phyloP scores from a whole-genome alignment of 53 echinoderm and acorn worm genomes.

The Luidia sarsii region DNA sequence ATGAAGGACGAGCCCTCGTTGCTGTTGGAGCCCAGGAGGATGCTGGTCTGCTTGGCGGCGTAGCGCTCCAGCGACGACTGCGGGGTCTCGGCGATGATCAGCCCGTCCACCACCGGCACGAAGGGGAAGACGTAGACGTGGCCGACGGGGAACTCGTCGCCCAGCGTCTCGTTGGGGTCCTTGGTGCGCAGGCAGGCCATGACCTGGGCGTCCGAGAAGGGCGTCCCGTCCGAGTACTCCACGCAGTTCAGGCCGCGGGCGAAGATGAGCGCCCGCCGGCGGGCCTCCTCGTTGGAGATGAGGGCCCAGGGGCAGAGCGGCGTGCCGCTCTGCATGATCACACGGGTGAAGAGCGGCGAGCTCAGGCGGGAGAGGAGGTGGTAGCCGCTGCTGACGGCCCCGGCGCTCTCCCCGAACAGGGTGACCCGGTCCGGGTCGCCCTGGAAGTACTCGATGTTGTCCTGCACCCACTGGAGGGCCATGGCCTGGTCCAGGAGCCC shows the following conservation, averaged over 20 bases:
- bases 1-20: conserved; percentile 95
- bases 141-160: conserved; percentile 67
- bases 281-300: conserved; percentile 68
- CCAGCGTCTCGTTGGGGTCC: conserved; percentile 58
- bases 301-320: conserved; percentile 82
- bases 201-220: conserved; percentile 50
- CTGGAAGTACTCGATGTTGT: conserved; percentile 83
- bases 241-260: conserved; percentile 68
- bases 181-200: conserved; percentile 73
- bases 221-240: conserved; percentile 42
- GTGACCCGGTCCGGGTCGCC: conserved; percentile 77
- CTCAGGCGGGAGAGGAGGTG: conserved; percentile 77
- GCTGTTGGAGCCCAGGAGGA: conserved; percentile 81
- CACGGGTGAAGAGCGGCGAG: conserved; percentile 62
- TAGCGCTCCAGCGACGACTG: conserved; percentile 58
- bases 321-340: conserved; percentile 89
- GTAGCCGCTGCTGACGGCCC: conserved; percentile 78
- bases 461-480: conserved; percentile 82
- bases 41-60: conserved; percentile 63
- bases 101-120: conserved; percentile 87
- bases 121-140: conserved; percentile 86
- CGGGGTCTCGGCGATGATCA: conserved; percentile 81
- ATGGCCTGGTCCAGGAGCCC: conserved; percentile 87
- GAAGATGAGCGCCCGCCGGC: conserved; percentile 55
- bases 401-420: conserved; percentile 93